Percentiles rank a stretch among this genome's conserved stretches.
Conservation (phyloP, 2,797 vertebrate species). For the Pipistrellus pipistrellus region DNA sequence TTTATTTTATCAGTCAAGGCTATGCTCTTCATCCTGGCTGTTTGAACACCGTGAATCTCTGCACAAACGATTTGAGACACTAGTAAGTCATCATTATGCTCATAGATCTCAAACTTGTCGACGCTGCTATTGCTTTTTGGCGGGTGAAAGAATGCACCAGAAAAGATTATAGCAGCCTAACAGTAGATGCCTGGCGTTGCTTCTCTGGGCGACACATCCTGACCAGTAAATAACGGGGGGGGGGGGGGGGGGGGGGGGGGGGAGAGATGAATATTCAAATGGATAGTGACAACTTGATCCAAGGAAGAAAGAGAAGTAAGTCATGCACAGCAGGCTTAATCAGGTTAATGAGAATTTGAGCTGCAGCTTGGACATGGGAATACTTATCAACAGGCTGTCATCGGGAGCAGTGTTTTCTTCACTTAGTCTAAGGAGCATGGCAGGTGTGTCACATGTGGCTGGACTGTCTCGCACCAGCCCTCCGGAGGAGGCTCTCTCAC, state of each 20-base stretch:
- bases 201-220: not conserved
- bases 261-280: conserved; percentile 59
- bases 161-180: not conserved
- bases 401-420: conserved; percentile 51
- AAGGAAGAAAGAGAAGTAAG: conserved; percentile 12
- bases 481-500: not conserved
- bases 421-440: not conserved
- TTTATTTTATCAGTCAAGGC: conserved; percentile 13
- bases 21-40: not conserved
- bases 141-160: not conserved
- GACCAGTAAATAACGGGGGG: conserved; percentile 39
- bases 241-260: not conserved
- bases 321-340: not conserved
- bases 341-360: conserved; percentile 42
- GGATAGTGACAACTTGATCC: conserved; percentile 60
- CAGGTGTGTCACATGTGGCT: not conserved
- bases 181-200: not conserved
- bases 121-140: not conserved
- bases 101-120: not conserved
- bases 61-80: conserved; percentile 15
- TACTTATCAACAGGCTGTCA: not conserved
- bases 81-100: not conserved
- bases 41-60: not conserved
- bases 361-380: not conserved
- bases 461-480: not conserved